These are phyloP conservation scores for Phoebastria nigripes DNA, from an alignment of 2,797 vertebrate genomes.

Conservation along the genomic window DNA sequence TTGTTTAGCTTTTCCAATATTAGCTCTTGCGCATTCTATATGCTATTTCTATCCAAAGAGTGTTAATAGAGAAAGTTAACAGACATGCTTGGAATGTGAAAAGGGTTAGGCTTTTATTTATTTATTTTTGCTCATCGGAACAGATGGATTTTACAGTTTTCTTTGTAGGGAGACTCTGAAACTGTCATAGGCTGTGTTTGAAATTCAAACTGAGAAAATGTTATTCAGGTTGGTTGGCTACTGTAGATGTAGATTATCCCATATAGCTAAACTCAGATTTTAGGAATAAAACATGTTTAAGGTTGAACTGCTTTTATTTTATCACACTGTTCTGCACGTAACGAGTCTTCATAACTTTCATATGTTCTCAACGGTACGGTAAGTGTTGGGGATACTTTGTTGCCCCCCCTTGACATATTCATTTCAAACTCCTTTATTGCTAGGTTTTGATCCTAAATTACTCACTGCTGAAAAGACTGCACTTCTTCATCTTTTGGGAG, in stretches of 20 bases:
- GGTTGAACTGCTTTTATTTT: neutral
- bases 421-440: neutral
- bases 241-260: neutral
- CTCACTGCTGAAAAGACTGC: neutral
- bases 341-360: neutral
- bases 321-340: neutral
- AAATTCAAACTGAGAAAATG: neutral
- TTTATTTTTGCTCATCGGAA: conserved; percentile 10
- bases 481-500: neutral
- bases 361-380: neutral
- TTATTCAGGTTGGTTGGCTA: neutral
- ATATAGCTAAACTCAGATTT: neutral
- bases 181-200: neutral
- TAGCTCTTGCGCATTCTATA: neutral
- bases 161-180: neutral
- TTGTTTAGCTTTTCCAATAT: conserved; percentile 54
- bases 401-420: neutral
- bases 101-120: neutral
- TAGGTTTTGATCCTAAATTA: neutral
- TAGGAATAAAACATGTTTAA: neutral
- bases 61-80: conserved; percentile 41
- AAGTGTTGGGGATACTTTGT: neutral
- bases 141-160: conserved; percentile 26
- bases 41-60: conserved; percentile 29
- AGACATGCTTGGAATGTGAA: conserved; percentile 42